Evolutionary conservation across 1,140 invertebrate genomes (phyloP), one percentile per base, ranked within the genome.

Genomic region (Cylas formicarius): DNA sequence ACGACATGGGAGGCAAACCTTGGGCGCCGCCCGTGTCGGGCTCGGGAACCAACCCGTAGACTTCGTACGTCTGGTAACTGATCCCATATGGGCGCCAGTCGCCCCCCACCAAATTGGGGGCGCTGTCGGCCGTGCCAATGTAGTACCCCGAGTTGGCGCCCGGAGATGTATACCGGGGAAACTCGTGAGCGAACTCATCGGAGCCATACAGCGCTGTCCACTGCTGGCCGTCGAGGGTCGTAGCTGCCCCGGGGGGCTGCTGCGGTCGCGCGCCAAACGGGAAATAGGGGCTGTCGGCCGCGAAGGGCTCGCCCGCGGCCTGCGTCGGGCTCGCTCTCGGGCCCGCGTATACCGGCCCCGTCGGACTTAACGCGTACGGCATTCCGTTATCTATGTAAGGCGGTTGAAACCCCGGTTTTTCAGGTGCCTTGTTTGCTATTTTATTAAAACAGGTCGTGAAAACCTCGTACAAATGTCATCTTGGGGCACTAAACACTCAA

Each of bases 381-480:
- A 86, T 86, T 70, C 82, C 83, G 72, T 86, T 86, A 65, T 86
- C 84, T 67, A 86, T 82, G 75, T 86, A 88, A 58, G 83, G 80
- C 53, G 82, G 82, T 65, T 85, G 82, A 71, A 84, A 86, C 52
- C 80, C 75, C 51, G 80, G 69, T 69, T 86, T 86, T 71, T 86
- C 84, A 62, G 81, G 78, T 72, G 90, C 87, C 75, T 91, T 92
- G 74, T 92, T 91, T 63, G 89, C 88, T 69, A 92, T 92, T 80
- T 92, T 93, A 76, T 93, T 93, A 74, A 93, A 93, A 80, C 89
- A 93, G 77, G 90, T 92, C 75, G 92, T 90, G 81, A 94, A 94
- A 75, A 94, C 89, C 78, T 92, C 88, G 76, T 92, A 92, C 73
- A 92, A 68, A 67, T 71, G 81, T 78, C 88, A 91, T 92, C 79